phyloP scores from a whole-genome alignment of 2,888 invertebrate genomes.

The Euzetes globulus region DNA sequence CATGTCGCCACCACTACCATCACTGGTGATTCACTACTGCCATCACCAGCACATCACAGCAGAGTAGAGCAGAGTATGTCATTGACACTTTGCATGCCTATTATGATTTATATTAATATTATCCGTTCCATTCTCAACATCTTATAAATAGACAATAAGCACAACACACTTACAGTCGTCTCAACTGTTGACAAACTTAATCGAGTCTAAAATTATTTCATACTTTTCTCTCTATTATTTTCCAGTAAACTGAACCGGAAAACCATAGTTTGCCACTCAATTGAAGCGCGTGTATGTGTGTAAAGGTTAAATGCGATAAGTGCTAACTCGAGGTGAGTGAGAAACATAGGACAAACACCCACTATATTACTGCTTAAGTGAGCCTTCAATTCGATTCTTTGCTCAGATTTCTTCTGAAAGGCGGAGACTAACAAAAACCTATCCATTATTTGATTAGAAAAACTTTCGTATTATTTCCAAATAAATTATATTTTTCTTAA shows the following conservation, averaged over 20 bases:
- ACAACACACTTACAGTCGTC: not conserved
- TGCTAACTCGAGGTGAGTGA: not conserved
- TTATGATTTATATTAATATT: constrained; percentile 16
- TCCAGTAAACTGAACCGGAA: constrained; percentile 32
- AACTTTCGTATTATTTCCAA: not conserved
- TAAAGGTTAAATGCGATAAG: constrained; percentile 17
- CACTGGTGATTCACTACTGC: not conserved
- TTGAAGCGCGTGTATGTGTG: constrained; percentile 19
- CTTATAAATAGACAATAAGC: not conserved
- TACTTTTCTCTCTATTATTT: constrained; percentile 23
- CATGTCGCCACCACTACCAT: not conserved
- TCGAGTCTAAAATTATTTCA: constrained; percentile 23
- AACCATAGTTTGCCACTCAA: constrained; percentile 27
- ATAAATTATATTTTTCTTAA: no score
- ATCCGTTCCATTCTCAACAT: constrained; percentile 2
- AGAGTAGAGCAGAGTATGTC: not conserved
- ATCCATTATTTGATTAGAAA: not conserved
- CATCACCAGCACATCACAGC: not conserved
- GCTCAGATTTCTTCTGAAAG: not conserved
- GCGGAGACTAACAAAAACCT: not conserved
- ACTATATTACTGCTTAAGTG: not conserved
- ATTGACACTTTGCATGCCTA: constrained; percentile 25
- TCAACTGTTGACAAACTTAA: constrained; percentile 26
- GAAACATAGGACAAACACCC: constrained; percentile 6
- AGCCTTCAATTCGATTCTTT: not conserved